A percentile compares a stretch with the other conserved stretches of the same genome.
These are phyloP conservation scores for Eurytemora carolleeae DNA, from an alignment of 1,140 invertebrate genomes.

Conservation along the genomic window DNA sequence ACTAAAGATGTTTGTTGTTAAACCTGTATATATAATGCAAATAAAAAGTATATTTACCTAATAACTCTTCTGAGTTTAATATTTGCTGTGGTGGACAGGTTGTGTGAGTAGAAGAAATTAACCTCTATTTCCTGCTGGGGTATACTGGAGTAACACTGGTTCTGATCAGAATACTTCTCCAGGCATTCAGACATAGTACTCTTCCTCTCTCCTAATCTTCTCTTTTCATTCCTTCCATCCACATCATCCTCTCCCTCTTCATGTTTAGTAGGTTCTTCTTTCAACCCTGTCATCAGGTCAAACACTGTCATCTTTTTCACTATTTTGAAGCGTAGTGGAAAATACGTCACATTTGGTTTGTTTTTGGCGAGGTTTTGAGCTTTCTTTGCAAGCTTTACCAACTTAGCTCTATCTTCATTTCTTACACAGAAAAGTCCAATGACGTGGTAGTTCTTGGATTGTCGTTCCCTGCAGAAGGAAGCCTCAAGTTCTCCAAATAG, in stretches of 20 bases:
- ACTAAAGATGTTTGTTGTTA: too few species aligned
- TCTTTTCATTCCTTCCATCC: too few species aligned
- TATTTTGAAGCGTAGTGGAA: neutral
- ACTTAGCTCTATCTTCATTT: neutral
- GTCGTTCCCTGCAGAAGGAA: neutral
- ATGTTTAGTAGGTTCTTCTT: too few species aligned
- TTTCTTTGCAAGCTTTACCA: neutral
- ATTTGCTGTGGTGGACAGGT: neutral
- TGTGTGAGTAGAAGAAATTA: neutral
- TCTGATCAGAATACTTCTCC: too few species aligned
- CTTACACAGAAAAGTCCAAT: neutral
- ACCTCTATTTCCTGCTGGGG: neutral
- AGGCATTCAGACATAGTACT: too few species aligned
- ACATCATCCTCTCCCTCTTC: too few species aligned
- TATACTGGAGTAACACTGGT: neutral
- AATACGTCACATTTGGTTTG: neutral
- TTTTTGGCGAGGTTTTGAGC: too few species aligned
- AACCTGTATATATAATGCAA: too few species aligned
- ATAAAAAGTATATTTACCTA: too few species aligned
- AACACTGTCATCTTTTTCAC: neutral
- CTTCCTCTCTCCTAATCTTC: too few species aligned
- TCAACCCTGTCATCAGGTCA: neutral
- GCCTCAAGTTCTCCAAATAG: neutral
- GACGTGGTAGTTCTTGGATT: too few species aligned
- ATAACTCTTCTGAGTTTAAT: neutral